Conservation (phyloP, 2,113 vertebrate genomes). For the Fregata magnificens region DNA sequence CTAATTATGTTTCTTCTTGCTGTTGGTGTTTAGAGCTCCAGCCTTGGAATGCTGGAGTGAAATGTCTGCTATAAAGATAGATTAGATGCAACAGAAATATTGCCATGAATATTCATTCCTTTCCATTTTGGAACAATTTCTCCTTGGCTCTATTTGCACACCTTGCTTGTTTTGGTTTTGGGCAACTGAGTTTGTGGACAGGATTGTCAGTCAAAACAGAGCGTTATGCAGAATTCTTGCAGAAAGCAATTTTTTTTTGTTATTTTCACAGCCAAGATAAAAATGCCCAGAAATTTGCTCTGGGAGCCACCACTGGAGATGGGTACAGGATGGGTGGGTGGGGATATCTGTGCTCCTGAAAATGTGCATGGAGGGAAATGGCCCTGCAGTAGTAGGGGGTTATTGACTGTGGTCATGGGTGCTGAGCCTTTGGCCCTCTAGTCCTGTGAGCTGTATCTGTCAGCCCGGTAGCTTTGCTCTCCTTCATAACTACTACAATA, state of each 20-base stretch:
- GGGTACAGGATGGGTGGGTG: not conserved
- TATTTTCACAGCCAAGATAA: not conserved
- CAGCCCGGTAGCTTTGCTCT: not conserved
- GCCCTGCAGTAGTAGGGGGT: not conserved
- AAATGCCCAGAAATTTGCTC: not conserved
- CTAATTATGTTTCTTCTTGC: not conserved
- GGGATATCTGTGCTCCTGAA: not conserved
- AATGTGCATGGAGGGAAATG: not conserved
- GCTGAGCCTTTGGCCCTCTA: not conserved
- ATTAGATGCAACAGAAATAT: not conserved
- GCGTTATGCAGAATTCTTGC: not conserved
- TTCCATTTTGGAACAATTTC: not conserved
- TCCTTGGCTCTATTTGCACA: not conserved
- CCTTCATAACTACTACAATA: not conserved
- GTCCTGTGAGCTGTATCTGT: not conserved
- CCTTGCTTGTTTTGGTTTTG: not conserved
- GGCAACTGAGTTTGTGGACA: not conserved
- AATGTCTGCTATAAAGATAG: not conserved
- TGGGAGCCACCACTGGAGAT: not conserved
- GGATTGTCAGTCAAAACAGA: not conserved
- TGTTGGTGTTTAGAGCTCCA: not conserved
- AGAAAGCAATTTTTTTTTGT: not conserved
- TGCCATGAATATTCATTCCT: not conserved
- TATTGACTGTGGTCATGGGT: rapidly evolving
- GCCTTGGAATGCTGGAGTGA: not conserved